These are phyloP conservation scores for Mugil cephalus DNA, from an alignment of 2,113 vertebrate genomes.

Conservation along the genomic window DNA sequence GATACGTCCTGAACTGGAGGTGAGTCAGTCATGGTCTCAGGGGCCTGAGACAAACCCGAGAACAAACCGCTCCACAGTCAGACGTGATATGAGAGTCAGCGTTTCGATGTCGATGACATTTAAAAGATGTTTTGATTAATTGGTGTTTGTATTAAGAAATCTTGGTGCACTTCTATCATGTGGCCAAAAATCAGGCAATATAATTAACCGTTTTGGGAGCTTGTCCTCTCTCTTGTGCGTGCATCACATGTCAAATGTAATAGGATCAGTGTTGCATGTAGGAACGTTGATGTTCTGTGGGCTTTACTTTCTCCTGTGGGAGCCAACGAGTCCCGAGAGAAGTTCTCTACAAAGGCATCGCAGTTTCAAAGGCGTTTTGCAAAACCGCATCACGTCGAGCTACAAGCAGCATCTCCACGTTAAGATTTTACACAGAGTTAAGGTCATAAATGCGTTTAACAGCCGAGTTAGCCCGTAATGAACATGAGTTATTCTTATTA, in stretches of 20 bases:
- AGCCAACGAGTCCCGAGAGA: constrained; percentile 31
- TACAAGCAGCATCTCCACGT: constrained; percentile 1
- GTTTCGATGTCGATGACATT: constrained; percentile 8
- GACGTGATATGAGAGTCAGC: constrained; percentile 1
- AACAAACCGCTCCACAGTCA: constrained; percentile 25
- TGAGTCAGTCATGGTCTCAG: constrained; percentile 42
- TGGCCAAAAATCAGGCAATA: constrained; percentile 16
- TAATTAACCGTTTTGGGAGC: constrained; percentile 5
- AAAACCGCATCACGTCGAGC: constrained; percentile 1
- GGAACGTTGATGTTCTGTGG: constrained; percentile 25
- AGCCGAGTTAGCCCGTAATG: no score
- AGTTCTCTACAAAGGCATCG: constrained; percentile 28
- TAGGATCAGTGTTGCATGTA: constrained; percentile 42
- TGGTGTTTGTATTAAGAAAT: not conserved
- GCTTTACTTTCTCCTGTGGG: constrained; percentile 28
- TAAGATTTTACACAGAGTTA: constrained; percentile 15
- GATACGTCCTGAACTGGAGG: constrained; percentile 52
- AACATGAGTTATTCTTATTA: no score
- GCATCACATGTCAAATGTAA: constrained; percentile 41
- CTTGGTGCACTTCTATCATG: not conserved
- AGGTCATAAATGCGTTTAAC: no score
- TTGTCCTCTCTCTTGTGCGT: constrained; percentile 6
- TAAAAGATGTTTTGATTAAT: not conserved
- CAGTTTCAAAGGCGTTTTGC: constrained; percentile 27
- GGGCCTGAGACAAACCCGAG: constrained; percentile 36